Evolutionary conservation across 2,888 invertebrate species (phyloP).

Genomic region (Mesodorylaimus sp.): DNA sequence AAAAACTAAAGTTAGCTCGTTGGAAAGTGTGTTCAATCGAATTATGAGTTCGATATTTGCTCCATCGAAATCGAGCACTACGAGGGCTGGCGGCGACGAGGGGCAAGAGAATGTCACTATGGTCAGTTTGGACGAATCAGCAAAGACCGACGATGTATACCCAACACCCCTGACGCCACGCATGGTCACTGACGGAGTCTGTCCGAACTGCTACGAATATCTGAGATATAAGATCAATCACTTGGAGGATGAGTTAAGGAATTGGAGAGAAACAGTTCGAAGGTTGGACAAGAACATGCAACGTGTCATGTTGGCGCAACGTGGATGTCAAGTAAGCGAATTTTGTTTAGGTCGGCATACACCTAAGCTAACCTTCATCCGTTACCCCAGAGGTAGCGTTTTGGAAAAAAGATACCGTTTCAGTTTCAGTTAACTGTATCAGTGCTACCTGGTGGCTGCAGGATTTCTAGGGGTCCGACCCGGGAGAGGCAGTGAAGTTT

Average conservation of each 20-base stretch:
- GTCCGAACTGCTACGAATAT: background rate
- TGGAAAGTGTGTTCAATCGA: background rate
- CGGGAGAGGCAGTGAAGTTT: too few species aligned
- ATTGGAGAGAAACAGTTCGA: background rate
- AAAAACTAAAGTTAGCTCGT: background rate
- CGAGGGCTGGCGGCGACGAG: background rate
- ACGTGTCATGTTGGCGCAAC: background rate
- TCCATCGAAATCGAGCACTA: background rate
- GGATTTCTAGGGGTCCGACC: too few species aligned
- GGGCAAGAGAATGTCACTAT: background rate
- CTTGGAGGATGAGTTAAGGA: slow-evolving; percentile 4
- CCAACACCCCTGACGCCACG: too few species aligned
- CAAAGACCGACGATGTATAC: background rate
- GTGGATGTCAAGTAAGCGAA: slow-evolving; percentile 2
- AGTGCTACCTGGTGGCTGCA: too few species aligned
- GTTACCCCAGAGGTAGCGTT: too few species aligned
- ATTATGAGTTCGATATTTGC: background rate
- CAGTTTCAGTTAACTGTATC: too few species aligned
- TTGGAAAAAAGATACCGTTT: too few species aligned
- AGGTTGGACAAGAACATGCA: background rate
- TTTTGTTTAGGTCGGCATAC: too few species aligned
- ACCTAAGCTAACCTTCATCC: too few species aligned
- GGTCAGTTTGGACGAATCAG: background rate
- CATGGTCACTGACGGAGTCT: background rate
- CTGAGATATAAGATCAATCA: background rate